Evolutionary conservation across 2,113 vertebrate genomes (phyloP).

Genomic region (Merops nubicus): DNA sequence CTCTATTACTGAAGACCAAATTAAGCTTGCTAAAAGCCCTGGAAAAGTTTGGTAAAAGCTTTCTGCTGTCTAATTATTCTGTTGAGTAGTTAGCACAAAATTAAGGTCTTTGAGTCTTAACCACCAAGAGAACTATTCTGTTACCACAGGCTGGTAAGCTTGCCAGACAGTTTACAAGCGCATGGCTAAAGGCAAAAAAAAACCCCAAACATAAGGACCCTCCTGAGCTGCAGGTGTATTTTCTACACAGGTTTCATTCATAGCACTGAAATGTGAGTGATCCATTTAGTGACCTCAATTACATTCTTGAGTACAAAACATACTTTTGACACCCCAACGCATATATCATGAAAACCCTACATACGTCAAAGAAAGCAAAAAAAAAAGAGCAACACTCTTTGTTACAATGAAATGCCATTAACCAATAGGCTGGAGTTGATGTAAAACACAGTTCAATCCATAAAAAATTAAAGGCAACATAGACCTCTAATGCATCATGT

Average conservation of each 20-base stretch:
- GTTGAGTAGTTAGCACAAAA: background rate
- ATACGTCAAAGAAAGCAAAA: background rate
- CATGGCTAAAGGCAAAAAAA: background rate
- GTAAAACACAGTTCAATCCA: background rate
- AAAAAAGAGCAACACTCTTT: background rate
- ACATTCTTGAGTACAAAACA: background rate
- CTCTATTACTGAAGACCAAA: background rate
- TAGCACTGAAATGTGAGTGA: background rate
- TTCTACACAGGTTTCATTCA: background rate
- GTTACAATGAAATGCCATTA: constrained; percentile 49
- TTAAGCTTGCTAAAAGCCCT: background rate
- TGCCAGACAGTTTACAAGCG: background rate
- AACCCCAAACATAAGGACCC: background rate
- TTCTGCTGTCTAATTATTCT: background rate
- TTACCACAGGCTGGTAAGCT: background rate
- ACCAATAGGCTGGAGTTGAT: background rate
- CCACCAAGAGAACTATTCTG: background rate
- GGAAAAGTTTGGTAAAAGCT: background rate
- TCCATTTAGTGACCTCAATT: background rate
- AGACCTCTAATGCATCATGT: constrained; percentile 47
- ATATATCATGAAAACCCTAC: background rate
- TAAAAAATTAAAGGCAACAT: constrained; percentile 66
- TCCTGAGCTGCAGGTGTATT: background rate
- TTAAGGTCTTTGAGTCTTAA: background rate
- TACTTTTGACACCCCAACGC: background rate